A percentile compares a stretch with the other conserved stretches of the same genome.
phyloP scores from a whole-genome alignment of 2,888 invertebrate species.

The Rhopalosiphum nymphaeae region DNA sequence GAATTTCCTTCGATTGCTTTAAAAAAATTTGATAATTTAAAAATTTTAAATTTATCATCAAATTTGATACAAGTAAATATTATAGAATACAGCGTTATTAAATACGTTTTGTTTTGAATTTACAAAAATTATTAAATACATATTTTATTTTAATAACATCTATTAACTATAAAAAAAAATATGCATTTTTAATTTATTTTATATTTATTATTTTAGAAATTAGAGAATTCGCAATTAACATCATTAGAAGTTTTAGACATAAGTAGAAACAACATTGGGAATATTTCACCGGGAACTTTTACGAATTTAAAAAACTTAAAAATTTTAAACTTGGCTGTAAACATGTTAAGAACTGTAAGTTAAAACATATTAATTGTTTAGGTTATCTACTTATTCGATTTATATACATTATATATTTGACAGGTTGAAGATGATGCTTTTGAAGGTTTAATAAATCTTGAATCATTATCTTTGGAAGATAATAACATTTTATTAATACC shows the following conservation, averaged over 20 bases:
- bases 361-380: neutral
- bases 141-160: neutral
- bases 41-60: conserved; percentile 84
- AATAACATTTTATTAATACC: conserved; percentile 90
- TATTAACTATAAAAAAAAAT: neutral
- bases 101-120: neutral
- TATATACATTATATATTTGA: conserved; percentile 66
- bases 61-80: conserved; percentile 84
- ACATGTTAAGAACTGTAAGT: conserved; percentile 87
- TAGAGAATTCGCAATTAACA: conserved; percentile 79
- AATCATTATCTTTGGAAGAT: conserved; percentile 84
- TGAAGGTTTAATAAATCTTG: conserved; percentile 83
- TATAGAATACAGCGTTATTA: neutral
- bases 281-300: conserved; percentile 86
- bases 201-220: conserved; percentile 74
- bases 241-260: conserved; percentile 83
- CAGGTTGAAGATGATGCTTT: conserved; percentile 91
- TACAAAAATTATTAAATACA: neutral
- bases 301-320: conserved; percentile 79
- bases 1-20: conserved; percentile 86
- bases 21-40: conserved; percentile 78
- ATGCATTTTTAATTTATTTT: neutral
- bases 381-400: neutral
- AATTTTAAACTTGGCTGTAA: conserved; percentile 86
- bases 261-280: conserved; percentile 86